Conservation (phyloP, 2,797 vertebrate species). For the Esox lucius region DNA sequence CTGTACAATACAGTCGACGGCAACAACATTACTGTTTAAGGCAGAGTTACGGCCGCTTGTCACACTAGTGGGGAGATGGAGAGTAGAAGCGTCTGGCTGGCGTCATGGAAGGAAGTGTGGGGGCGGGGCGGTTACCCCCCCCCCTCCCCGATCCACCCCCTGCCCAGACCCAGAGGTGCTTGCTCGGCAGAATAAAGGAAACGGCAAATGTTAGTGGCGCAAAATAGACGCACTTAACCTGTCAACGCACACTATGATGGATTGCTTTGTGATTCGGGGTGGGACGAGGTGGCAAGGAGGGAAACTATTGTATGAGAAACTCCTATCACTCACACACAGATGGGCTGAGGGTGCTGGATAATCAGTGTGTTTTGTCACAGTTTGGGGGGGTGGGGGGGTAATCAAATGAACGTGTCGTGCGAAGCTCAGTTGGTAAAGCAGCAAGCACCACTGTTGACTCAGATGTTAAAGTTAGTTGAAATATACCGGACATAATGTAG, state of each 20-base stretch:
- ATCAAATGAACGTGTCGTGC: slow-evolving; percentile 40
- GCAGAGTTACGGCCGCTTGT: slow-evolving; percentile 18
- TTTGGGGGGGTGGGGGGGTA: slow-evolving; percentile 30
- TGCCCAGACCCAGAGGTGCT: slow-evolving; percentile 42
- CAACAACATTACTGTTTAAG: slow-evolving; percentile 16
- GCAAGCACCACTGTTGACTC: no score
- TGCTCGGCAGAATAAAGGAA: slow-evolving; percentile 51
- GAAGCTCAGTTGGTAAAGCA: no score
- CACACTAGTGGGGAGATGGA: slow-evolving; percentile 9
- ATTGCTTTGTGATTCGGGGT: slow-evolving; percentile 41
- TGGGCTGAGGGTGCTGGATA: slow-evolving; percentile 37
- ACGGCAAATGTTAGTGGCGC: slow-evolving; percentile 44
- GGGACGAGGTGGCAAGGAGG: slow-evolving; percentile 10
- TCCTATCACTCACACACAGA: slow-evolving; percentile 57
- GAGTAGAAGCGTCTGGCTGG: no score
- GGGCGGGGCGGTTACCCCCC: no score
- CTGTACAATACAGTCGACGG: slow-evolving; percentile 23
- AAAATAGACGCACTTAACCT: slow-evolving; percentile 54
- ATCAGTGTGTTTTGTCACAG: slow-evolving; percentile 16
- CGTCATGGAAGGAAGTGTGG: no score
- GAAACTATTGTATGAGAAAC: slow-evolving; percentile 41
- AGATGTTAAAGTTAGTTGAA: no score
- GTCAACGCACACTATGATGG: slow-evolving; percentile 56
- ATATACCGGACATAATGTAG: no score
- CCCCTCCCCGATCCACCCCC: neutral